phyloP scores from a whole-genome alignment of 2,888 invertebrate species.

The Brachylomia viminalis region DNA sequence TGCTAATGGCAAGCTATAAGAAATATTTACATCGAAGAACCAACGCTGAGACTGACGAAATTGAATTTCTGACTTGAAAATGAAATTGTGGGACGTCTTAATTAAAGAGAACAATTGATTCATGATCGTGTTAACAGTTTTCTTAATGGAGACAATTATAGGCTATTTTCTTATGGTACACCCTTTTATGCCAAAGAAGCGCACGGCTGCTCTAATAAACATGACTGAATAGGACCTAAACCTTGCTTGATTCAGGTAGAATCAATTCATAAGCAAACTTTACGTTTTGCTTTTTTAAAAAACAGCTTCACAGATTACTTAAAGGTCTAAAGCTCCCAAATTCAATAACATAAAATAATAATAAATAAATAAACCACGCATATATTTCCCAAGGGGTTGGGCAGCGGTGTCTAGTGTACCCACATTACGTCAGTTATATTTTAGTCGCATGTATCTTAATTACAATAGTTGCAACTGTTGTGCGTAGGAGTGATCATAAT shows the following conservation, averaged over 20 bases:
- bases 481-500: not conserved
- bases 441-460: not conserved
- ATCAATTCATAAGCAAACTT: not conserved
- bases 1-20: conserved; percentile 43
- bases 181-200: not conserved
- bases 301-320: not conserved
- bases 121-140: not conserved
- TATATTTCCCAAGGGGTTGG: not conserved
- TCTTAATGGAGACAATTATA: not conserved
- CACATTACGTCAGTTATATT: not conserved
- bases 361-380: not conserved
- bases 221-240: not conserved
- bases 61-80: conserved; percentile 28
- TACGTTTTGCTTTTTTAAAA: not conserved
- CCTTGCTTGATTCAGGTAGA: not conserved
- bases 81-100: conserved; percentile 15
- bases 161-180: no score
- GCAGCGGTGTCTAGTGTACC: not conserved
- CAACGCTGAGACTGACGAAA: conserved; percentile 18
- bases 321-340: not conserved
- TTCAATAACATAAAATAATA: not conserved
- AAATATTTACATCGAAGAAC: conserved; percentile 36
- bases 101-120: not conserved
- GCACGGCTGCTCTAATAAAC: not conserved
- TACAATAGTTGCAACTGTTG: not conserved